phyloP scores from a whole-genome alignment of 2,888 invertebrate genomes.

The Eulithis testata region DNA sequence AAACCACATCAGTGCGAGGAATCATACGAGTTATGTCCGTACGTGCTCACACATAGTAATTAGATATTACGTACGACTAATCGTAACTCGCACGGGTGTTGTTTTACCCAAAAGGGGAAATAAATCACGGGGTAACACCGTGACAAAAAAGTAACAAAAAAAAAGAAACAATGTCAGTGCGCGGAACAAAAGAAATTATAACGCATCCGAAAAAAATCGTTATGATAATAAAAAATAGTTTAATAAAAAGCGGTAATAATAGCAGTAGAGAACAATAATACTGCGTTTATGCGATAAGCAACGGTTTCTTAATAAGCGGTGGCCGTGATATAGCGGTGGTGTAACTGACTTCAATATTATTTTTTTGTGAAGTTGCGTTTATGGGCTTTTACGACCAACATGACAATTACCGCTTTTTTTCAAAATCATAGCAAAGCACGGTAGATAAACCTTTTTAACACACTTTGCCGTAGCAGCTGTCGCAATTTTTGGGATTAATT shows the following conservation, averaged over 20 bases:
- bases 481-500: conserved; percentile 71
- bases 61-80: conserved; percentile 82
- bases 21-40: conserved; percentile 79
- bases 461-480: conserved; percentile 74
- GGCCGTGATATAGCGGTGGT: background rate
- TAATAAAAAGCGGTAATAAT: conserved; percentile 80
- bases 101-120: conserved; percentile 82
- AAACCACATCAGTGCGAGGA: conserved; percentile 82
- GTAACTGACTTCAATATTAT: background rate
- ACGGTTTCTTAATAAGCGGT: background rate
- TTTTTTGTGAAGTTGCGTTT: background rate
- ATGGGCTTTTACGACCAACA: background rate
- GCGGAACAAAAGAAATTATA: conserved; percentile 83
- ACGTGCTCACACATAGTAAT: conserved; percentile 83
- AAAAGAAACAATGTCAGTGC: conserved; percentile 78
- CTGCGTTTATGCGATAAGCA: conserved; percentile 57
- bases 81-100: conserved; percentile 83
- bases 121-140: conserved; percentile 79
- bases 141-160: conserved; percentile 67
- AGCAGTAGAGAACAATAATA: conserved; percentile 74
- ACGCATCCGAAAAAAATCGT: conserved; percentile 80
- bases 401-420: background rate
- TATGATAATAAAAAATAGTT: conserved; percentile 82
- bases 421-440: conserved; percentile 50
- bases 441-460: conserved; percentile 74